Conservation (phyloP, 2,888 invertebrate genomes). For the Drosophila meridionalis region DNA sequence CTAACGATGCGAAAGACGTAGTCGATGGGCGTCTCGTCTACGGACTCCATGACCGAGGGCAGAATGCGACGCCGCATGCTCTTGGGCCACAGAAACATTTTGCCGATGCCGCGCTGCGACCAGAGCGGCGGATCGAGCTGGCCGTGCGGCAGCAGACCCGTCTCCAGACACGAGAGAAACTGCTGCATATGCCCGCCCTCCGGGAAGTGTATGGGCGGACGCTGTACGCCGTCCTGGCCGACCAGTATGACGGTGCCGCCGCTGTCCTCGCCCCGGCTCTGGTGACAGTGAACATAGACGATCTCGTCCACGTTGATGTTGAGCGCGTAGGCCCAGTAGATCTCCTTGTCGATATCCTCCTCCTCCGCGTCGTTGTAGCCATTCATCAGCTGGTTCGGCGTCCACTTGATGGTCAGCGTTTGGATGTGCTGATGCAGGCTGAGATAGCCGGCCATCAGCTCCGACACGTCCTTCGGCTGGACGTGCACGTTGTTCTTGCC, state of each 20-base stretch:
- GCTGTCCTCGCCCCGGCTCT: slow-evolving; percentile 90
- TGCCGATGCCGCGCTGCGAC: slow-evolving; percentile 93
- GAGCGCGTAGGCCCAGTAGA: slow-evolving; percentile 96
- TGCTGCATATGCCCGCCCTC: slow-evolving; percentile 94
- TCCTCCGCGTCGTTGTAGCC: slow-evolving; percentile 90
- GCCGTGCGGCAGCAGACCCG: slow-evolving; percentile 92
- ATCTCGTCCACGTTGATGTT: slow-evolving; percentile 96
- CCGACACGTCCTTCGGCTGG: slow-evolving; percentile 93
- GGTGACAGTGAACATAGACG: slow-evolving; percentile 98
- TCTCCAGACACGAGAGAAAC: slow-evolving; percentile 96
- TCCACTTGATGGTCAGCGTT: slow-evolving; percentile 96
- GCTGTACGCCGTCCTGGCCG: slow-evolving; percentile 96
- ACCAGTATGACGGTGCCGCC: slow-evolving; percentile 96
- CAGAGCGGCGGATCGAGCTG: slow-evolving; percentile 97
- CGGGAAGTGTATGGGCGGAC: slow-evolving; percentile 97
- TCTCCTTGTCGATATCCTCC: slow-evolving; percentile 89
- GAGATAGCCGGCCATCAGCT: slow-evolving; percentile 95
- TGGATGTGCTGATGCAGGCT: slow-evolving; percentile 95
- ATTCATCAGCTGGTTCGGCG: slow-evolving; percentile 98
- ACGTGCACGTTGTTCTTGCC: slow-evolving; percentile 97
- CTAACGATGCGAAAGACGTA: slow-evolving; percentile 96
- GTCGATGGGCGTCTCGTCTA: slow-evolving; percentile 88
- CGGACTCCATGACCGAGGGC: slow-evolving; percentile 88
- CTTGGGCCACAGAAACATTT: slow-evolving; percentile 87
- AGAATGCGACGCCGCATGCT: slow-evolving; percentile 88